phyloP scores from a whole-genome alignment of 2,797 vertebrate genomes.

The Chloroceryle inda region DNA sequence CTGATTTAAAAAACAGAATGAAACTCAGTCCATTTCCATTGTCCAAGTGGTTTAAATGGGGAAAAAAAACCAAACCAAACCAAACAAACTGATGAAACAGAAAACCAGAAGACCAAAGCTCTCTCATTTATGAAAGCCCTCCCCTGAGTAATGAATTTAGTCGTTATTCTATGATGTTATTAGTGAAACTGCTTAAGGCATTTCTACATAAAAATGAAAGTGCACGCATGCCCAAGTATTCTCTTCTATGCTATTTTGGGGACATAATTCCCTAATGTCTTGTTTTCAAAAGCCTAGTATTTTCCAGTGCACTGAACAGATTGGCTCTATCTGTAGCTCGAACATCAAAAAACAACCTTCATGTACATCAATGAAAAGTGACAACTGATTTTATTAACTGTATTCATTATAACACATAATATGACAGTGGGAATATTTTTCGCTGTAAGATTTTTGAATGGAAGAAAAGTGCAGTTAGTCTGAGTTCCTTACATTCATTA shows the following conservation, averaged over 20 bases:
- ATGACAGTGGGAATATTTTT: slow-evolving; percentile 74
- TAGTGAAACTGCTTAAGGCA: slow-evolving; percentile 25
- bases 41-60: not conserved
- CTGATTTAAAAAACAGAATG: not conserved
- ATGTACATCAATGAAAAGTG: slow-evolving; percentile 71
- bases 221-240: not conserved
- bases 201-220: slow-evolving; percentile 19
- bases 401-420: slow-evolving; percentile 74
- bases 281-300: slow-evolving; percentile 26
- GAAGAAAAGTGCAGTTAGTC: slow-evolving; percentile 78
- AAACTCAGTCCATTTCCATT: not conserved
- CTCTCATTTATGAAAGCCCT: not conserved
- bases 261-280: not conserved
- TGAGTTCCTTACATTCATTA: slow-evolving; percentile 79
- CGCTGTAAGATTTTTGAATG: slow-evolving; percentile 64
- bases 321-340: not conserved
- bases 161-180: not conserved
- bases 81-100: not conserved
- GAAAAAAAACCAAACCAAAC: no score
- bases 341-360: slow-evolving; percentile 56
- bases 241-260: slow-evolving; percentile 10
- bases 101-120: not conserved
- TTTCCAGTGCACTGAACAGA: not conserved
- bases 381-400: slow-evolving; percentile 78
- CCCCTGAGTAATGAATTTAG: not conserved